A percentile compares a stretch with the other conserved stretches of the same genome.
phyloP scores from a whole-genome alignment of 1,140 invertebrate genomes.

The Neodiprion pinetum region DNA sequence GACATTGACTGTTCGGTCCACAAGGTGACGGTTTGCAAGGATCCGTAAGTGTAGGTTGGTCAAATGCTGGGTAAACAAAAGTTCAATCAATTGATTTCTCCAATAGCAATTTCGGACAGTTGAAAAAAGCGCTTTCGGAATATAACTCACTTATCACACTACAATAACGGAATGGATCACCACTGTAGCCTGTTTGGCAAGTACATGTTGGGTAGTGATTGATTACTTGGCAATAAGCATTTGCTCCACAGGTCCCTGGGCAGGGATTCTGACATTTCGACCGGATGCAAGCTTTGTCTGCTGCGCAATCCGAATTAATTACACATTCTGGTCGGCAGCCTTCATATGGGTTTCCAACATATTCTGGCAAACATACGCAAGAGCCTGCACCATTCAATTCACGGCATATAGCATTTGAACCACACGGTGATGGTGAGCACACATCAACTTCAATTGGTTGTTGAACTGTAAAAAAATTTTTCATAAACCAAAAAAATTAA shows the following conservation, averaged over 20 bases:
- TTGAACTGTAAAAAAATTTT: slow-evolving; percentile 34
- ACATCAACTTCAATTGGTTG: slow-evolving; percentile 48
- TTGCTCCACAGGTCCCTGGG: slow-evolving; percentile 74
- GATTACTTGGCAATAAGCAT: slow-evolving; percentile 76
- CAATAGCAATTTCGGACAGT: slow-evolving; percentile 14
- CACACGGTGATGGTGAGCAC: slow-evolving; percentile 77
- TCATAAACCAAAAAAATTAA: background rate
- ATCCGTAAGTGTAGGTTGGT: slow-evolving; percentile 50
- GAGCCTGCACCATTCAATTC: slow-evolving; percentile 71
- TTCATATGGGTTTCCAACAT: slow-evolving; percentile 80
- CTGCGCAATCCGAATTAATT: slow-evolving; percentile 73
- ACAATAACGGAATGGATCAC: slow-evolving; percentile 73
- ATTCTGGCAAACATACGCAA: slow-evolving; percentile 75
- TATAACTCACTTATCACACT: slow-evolving; percentile 41
- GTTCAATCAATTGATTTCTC: slow-evolving; percentile 20
- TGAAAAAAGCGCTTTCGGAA: slow-evolving; percentile 18
- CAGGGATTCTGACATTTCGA: slow-evolving; percentile 78
- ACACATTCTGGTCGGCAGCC: slow-evolving; percentile 76
- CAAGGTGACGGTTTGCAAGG: slow-evolving; percentile 75
- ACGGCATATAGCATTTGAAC: slow-evolving; percentile 75
- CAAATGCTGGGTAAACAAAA: slow-evolving; percentile 36
- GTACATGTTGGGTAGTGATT: slow-evolving; percentile 76
- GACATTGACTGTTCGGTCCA: slow-evolving; percentile 71
- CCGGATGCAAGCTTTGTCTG: slow-evolving; percentile 72
- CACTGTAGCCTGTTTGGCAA: slow-evolving; percentile 73